These are phyloP conservation scores for Typhlichthys subterraneus DNA, from an alignment of 2,797 vertebrate species.

Conservation along the genomic window DNA sequence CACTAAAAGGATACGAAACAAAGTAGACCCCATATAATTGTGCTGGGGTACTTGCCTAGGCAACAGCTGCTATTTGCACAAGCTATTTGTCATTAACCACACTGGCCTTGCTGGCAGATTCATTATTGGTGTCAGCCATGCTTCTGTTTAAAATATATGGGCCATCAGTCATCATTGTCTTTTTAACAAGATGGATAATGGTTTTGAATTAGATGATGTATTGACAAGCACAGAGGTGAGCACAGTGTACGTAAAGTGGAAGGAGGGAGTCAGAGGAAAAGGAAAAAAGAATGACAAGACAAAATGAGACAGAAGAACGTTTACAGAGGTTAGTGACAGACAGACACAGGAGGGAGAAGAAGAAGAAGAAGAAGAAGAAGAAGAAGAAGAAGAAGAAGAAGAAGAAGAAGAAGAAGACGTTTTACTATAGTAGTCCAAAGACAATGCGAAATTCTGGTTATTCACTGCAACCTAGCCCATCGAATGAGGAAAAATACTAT, in stretches of 20 bases:
- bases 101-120: constrained; percentile 36
- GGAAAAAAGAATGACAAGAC: constrained; percentile 2
- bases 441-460: too few relatives aligned
- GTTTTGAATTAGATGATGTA: constrained; percentile 59
- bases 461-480: too few relatives aligned
- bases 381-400: not conserved
- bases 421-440: too few relatives aligned
- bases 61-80: constrained; percentile 16
- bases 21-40: too few relatives aligned
- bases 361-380: not conserved
- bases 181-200: constrained; percentile 52
- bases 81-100: constrained; percentile 41
- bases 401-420: not conserved
- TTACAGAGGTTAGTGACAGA: not conserved
- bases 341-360: not conserved
- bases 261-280: not conserved
- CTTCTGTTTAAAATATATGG: constrained; percentile 44
- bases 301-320: not conserved
- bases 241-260: too few relatives aligned
- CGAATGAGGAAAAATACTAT: constrained; percentile 11
- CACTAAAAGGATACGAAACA: not conserved
- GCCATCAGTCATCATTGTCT: constrained; percentile 50
- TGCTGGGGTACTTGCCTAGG: not conserved
- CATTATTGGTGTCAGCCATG: constrained; percentile 46
- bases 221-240: constrained; percentile 34